Evolutionary conservation across 1,140 invertebrate genomes (phyloP).

Genomic region (Maconellicoccus hirsutus): DNA sequence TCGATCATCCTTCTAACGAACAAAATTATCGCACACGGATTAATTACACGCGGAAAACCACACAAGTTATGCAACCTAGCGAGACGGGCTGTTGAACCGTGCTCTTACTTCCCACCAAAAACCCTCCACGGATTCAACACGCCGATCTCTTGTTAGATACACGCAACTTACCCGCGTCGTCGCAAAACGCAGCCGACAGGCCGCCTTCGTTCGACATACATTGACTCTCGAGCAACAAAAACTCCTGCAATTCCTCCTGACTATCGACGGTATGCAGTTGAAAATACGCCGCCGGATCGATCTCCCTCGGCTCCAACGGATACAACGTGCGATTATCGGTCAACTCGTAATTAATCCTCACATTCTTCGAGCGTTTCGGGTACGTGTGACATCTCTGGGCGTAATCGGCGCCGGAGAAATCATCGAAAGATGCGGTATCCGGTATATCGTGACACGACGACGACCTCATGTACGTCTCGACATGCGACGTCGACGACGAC

Average conservation of each 20-base stretch:
- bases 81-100: not conserved
- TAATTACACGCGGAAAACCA: not conserved
- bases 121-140: not conserved
- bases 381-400: conserved; percentile 37
- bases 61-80: not conserved
- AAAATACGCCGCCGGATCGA: conserved; percentile 44
- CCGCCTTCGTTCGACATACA: conserved; percentile 43
- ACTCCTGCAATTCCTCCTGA: conserved; percentile 52
- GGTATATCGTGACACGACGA: conserved; percentile 30
- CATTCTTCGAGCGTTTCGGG: conserved; percentile 33
- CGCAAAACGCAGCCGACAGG: conserved; percentile 38
- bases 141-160: not conserved
- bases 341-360: not conserved
- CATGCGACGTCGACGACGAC: not conserved
- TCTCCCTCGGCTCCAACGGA: conserved; percentile 45
- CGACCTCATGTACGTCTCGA: not conserved
- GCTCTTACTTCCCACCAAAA: not conserved
- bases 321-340: conserved; percentile 33
- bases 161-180: conserved; percentile 7
- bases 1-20: not conserved
- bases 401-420: not conserved
- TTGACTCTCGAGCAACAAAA: conserved; percentile 49
- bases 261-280: conserved; percentile 48
- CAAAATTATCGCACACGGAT: not conserved
- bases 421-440: not conserved